Evolutionary conservation across 1,140 invertebrate genomes (phyloP), one percentile per base, ranked within the genome.

Genomic region (Zophobas atratus): DNA sequence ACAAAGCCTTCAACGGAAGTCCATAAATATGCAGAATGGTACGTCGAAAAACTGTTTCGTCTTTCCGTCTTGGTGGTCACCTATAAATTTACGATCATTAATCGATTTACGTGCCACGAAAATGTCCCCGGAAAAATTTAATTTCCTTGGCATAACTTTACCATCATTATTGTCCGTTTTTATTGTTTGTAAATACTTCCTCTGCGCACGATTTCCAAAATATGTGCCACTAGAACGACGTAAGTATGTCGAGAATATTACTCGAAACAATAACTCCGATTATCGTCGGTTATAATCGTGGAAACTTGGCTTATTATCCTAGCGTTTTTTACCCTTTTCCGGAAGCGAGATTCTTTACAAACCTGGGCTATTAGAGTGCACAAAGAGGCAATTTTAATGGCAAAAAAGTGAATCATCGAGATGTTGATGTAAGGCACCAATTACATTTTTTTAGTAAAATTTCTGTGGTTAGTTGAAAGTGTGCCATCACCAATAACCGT

Each of bases 1-100:
- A 67, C 38, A 67, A 67, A 20, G 20, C 60, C 38, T 41, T 33
- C 38, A 43, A n/a, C 60, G 60, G 60, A 67, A 67, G 60, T 67
- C 39, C 6, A 67, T 67, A 67, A 67, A 67, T 67, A 67, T 67
- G 60, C 39, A 43, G 6, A 63, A 39, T 63, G 57, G 34, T 38
- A 39, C 60, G 20, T 43, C 60, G 60, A 67, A 2, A 38, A 43
- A 67, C 6, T 67, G 60, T 67, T 67, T 20, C 2, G n/a, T 43
- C 36, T 67, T 67, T 67, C 60, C 60, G 60, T 67, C 39, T 60
- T 60, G 36, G 34, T 39, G 56, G 36, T 60, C 56, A 38, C 36
- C 56, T 55, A 55, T 55, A 60, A 38, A 60, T 60, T 38, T 60
- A 60, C 34, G 5, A 51, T 51, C 49, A 51, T 55, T 55, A 60